Conservation (phyloP, 2,888 invertebrate genomes). For the Nemotelus nigrinus region DNA sequence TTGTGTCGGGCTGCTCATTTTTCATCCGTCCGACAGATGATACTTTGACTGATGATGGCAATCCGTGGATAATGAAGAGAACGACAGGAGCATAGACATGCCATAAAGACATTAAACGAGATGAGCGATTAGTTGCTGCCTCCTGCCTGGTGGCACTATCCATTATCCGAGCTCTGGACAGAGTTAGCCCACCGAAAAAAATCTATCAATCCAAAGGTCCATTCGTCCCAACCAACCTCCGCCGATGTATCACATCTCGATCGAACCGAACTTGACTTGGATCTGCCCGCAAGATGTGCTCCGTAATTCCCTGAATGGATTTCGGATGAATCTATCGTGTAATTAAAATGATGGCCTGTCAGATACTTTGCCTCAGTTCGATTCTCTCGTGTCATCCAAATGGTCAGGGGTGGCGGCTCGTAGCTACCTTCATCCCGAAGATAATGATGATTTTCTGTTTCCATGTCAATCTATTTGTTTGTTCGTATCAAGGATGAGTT, state of each 20-base stretch:
- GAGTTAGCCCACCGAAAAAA: not conserved
- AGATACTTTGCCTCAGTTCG: constrained; percentile 14
- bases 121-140: constrained; percentile 47
- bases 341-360: constrained; percentile 43
- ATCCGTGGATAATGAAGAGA: constrained; percentile 48
- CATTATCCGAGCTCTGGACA: constrained; percentile 17
- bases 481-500: too few relatives aligned
- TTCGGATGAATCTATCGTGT: constrained; percentile 25
- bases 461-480: not conserved
- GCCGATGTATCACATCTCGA: too few relatives aligned
- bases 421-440: not conserved
- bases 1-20: constrained; percentile 21
- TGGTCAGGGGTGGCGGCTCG: not conserved
- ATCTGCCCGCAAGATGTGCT: not conserved
- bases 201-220: not conserved
- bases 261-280: not conserved
- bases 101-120: constrained; percentile 47
- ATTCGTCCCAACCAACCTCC: not conserved
- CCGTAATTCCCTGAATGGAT: constrained; percentile 28
- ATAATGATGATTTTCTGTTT: constrained; percentile 16
- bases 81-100: constrained; percentile 49
- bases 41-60: constrained; percentile 50
- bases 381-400: constrained; percentile 5
- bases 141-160: constrained; percentile 28
- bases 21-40: constrained; percentile 46